Conservation (phyloP, 2,113 vertebrate species). For the Ictalurus furcatus region DNA sequence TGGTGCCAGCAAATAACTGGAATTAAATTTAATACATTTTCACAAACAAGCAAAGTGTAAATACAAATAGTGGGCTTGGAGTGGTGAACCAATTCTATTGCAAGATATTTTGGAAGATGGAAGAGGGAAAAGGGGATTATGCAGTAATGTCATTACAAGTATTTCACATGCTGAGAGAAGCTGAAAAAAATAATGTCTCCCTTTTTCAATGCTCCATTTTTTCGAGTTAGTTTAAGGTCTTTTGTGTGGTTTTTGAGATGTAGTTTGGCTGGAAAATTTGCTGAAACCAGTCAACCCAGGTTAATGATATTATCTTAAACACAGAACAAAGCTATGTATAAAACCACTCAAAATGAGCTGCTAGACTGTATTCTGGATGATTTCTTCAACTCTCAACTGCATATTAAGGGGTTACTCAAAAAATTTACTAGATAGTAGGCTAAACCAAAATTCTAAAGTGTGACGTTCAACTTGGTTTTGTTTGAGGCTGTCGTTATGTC, state of each 20-base stretch:
- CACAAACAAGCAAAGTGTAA: neutral
- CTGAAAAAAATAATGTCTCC: neutral
- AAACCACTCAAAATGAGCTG: neutral
- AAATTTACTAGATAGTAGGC: neutral
- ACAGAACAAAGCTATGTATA: neutral
- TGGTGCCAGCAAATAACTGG: neutral
- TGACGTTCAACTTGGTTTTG: neutral
- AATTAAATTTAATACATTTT: neutral
- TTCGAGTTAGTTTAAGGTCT: neutral
- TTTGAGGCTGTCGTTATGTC: neutral
- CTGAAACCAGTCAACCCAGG: neutral
- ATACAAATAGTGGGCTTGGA: neutral
- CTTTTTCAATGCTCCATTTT: neutral
- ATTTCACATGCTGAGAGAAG: neutral
- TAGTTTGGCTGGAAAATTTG: neutral
- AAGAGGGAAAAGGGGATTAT: neutral
- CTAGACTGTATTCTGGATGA: neutral
- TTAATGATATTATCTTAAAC: neutral
- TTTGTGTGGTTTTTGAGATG: neutral
- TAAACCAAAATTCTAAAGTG: neutral
- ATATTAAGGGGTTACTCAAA: neutral
- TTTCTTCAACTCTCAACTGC: neutral
- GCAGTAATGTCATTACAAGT: neutral
- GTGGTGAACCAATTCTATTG: neutral
- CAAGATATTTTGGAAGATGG: neutral